phyloP scores from a whole-genome alignment of 2,888 invertebrate species.

The Alentia gelatinosa region DNA sequence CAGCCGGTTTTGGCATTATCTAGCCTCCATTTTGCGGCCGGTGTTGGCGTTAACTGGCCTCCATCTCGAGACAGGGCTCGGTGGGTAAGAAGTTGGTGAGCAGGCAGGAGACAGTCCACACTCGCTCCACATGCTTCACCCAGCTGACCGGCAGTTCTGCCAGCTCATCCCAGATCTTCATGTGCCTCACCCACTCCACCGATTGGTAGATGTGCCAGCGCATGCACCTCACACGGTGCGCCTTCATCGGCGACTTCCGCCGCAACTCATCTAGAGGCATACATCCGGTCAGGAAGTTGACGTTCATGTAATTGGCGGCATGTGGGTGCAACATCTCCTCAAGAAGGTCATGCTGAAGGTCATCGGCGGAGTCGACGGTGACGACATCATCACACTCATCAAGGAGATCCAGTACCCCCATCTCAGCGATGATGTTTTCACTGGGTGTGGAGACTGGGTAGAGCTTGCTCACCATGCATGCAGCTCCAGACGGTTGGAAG shows the following conservation, averaged over 20 bases:
- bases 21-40: too few relatives aligned
- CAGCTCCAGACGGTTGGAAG: conserved; percentile 27
- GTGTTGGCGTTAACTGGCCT: too few relatives aligned
- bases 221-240: conserved; percentile 26
- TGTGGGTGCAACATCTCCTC: conserved; percentile 31
- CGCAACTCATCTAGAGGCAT: neutral
- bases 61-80: neutral
- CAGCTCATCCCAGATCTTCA: conserved; percentile 45
- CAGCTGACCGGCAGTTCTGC: neutral
- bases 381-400: conserved; percentile 46
- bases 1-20: too few relatives aligned
- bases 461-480: neutral
- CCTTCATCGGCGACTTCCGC: neutral
- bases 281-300: neutral
- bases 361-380: neutral
- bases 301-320: conserved; percentile 23
- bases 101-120: conserved; percentile 3
- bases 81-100: conserved; percentile 13
- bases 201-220: conserved; percentile 28
- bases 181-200: neutral
- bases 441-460: neutral
- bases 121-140: conserved; percentile 2
- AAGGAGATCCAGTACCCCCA: neutral
- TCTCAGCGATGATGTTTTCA: neutral
- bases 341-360: neutral